phyloP scores from a whole-genome alignment of 2,113 vertebrate genomes.

The Cathartes aura region DNA sequence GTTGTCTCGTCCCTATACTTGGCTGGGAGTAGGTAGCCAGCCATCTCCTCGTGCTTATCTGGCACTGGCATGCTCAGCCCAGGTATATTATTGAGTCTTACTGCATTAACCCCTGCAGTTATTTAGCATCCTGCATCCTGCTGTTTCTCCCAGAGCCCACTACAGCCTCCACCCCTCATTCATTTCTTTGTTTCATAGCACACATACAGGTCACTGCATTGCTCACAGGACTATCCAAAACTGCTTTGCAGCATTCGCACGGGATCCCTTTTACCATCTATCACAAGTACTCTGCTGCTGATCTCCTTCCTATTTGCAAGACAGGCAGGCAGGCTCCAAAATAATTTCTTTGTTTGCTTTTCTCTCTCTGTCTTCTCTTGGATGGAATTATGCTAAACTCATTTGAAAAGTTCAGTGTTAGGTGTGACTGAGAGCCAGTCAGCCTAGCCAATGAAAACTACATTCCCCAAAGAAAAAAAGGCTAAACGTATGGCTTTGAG shows the following conservation, averaged over 20 bases:
- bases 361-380: background rate
- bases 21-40: background rate
- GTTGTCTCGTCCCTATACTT: rapidly evolving
- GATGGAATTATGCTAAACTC: background rate
- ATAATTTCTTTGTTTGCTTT: background rate
- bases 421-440: background rate
- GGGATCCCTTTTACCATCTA: background rate
- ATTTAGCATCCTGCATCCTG: background rate
- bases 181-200: background rate
- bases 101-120: background rate
- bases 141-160: background rate
- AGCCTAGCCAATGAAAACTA: background rate
- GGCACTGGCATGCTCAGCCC: background rate
- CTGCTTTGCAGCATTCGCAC: rapidly evolving
- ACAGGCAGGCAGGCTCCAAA: background rate
- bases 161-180: background rate
- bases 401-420: background rate
- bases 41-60: background rate
- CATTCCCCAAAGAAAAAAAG: background rate
- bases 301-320: background rate
- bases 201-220: rapidly evolving
- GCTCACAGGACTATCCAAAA: background rate
- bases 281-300: background rate
- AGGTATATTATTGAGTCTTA: background rate
- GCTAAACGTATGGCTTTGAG: background rate